These are phyloP conservation scores for Chlorospingus flavigularis DNA, from an alignment of 2,797 vertebrate species.

Conservation along the genomic window DNA sequence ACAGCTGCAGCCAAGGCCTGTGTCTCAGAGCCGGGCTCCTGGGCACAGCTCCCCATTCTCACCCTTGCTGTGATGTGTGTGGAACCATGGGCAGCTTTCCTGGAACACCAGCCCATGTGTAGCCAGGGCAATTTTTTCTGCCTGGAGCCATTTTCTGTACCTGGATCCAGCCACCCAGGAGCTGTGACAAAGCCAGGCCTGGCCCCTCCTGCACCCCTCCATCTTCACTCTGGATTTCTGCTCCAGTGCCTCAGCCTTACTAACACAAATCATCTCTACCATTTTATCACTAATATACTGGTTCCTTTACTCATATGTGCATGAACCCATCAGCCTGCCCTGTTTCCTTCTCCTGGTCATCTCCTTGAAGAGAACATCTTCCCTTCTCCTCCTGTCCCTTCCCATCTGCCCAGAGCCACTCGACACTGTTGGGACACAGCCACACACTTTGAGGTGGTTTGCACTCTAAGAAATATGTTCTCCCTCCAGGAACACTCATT, in stretches of 20 bases:
- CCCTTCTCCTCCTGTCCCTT: not conserved
- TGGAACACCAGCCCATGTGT: not conserved
- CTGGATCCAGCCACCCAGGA: not conserved
- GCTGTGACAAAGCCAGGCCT: not conserved
- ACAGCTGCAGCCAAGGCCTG: not conserved
- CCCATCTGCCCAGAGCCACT: not conserved
- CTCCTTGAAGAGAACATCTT: not conserved
- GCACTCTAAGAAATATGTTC: not conserved
- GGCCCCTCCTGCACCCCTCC: not conserved
- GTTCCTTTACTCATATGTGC: not conserved
- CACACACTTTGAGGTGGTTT: not conserved
- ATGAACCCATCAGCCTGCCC: not conserved
- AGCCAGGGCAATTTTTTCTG: not conserved
- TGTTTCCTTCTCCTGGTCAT: not conserved
- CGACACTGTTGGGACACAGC: not conserved
- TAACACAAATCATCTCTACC: not conserved
- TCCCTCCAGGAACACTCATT: not conserved
- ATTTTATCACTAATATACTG: not conserved
- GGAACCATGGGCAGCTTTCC: not conserved
- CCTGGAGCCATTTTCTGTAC: not conserved
- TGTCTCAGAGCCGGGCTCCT: not conserved
- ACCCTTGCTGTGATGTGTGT: fast-evolving
- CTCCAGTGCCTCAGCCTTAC: not conserved
- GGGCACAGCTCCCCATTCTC: not conserved
- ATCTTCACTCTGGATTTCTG: not conserved